Percentiles rank a stretch among this genome's conserved stretches.
Conservation (phyloP, 1,140 invertebrate species). For the Aphelenchoides besseyi region DNA sequence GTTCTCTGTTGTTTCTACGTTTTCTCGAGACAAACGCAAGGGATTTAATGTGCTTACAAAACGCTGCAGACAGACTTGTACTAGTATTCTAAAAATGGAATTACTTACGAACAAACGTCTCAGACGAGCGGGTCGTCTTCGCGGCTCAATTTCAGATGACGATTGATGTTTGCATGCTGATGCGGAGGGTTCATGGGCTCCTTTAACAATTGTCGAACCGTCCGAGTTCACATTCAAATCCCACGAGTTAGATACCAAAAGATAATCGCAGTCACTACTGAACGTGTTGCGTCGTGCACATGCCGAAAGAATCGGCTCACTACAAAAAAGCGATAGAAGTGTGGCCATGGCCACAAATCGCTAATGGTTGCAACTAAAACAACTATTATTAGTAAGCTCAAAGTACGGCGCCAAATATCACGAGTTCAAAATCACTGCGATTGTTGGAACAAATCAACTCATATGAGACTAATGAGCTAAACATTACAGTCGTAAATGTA, state of each 20-base stretch:
- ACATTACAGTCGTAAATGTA: too few relatives aligned
- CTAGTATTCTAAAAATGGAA: background rate
- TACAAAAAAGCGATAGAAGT: constrained; percentile 13
- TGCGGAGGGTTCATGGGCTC: background rate
- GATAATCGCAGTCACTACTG: background rate
- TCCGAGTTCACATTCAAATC: constrained; percentile 1
- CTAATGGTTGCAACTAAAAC: background rate
- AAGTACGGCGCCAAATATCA: background rate
- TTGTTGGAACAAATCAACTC: background rate
- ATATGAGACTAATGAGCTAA: too few relatives aligned
- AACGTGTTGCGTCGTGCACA: constrained; percentile 10
- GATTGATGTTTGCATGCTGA: background rate
- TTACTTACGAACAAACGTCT: background rate
- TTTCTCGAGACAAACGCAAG: background rate
- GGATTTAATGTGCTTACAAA: constrained; percentile 4
- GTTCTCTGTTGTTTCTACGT: background rate
- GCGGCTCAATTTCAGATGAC: background rate
- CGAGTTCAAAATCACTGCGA: background rate
- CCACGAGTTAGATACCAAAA: constrained; percentile 19
- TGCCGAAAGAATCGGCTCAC: constrained; percentile 7
- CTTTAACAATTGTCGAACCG: background rate
- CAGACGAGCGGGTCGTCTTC: background rate
- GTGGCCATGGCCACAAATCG: constrained; percentile 6
- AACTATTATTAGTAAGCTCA: background rate
- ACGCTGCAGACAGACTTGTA: too few relatives aligned